Evolutionary conservation across 2,797 vertebrate species (phyloP), one percentile per base, ranked within the genome.

Genomic region (Pseudotriccus pelzelni): DNA sequence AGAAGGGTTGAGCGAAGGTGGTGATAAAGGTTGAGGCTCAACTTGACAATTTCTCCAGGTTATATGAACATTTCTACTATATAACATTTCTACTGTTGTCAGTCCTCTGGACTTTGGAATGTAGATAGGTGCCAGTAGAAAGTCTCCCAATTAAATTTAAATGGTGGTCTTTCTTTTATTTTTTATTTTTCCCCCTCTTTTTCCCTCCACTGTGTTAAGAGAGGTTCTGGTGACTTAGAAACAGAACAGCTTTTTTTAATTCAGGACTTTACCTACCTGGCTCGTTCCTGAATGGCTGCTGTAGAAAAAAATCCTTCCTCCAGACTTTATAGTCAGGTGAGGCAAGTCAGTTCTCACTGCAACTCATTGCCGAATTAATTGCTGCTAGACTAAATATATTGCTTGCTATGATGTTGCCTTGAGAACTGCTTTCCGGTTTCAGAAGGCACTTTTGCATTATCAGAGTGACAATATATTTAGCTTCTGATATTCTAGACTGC

Each of bases 121-220:
- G 19, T 30, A 20, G 14, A 27, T 3, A 17, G 16, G 23, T n/a
- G 14, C 19, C 34, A 67, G 16, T 27, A 70, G 44, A 52, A 74
- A 49, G 14, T 55, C 8, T 82, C 47, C 2, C 23, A 73, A 6
- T 58, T 53, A 46, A 72, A 72, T 64, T 47, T 43, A 84, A 91
- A 60, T 37, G 5, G 4, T 28, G 1, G 1, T 46, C 13, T 32
- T 34, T 34, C 1, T 20, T 62, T 30, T 7, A 1, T 47, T 56
- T 0, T 12, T 0, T 13, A 23, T 8, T 20, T 9, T 14, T 7
- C 14, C 1, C 0, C 2, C 12, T 8, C 4, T 1, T 9, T 16
- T 3, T 0, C 1, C 1, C 14, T 36, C 8, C 6, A 4, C 4
- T 36, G 12, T 67, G 32, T 66, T 85, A 36, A 56, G 25, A 72